Base-by-base conservation (phyloP, 2,888 invertebrate genomes). In the Epistrophe eligans region DNA sequence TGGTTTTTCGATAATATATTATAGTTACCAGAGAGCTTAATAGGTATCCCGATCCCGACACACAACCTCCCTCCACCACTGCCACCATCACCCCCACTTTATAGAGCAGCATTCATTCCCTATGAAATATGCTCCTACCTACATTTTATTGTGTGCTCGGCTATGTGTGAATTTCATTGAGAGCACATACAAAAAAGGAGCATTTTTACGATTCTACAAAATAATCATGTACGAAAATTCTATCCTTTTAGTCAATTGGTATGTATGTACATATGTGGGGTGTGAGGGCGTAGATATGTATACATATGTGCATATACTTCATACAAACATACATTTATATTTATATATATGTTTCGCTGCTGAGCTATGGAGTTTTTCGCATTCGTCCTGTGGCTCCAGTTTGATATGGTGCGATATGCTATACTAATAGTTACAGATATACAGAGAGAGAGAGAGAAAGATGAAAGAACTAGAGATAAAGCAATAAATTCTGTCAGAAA, bases 401-500 rank as follows among this genome's bases (percentile, higher is more conserved):
- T 70, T 70, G 70, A 70, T 70, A 55, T 55, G 72, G 76, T 70
- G 77, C 77, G 89, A 74, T 89, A 76, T 88, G 89, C 89, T 89
- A 55, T 90, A 89, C 48, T 71, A 66, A 62, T 79, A 66, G 38
- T 24, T 50, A 62, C n/a, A 50, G 32, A 32, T 67, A 35, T 67
- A 67, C 32, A 45, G 15, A 24, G 40, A 24, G 9, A 24, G 62
- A 60, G 57, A 90, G 90, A 90, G 90, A 90, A 91, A 90, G 89
- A 91, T 91, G 90, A 91, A 91, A 92, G 90, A 91, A 92, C 92
- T 92, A 92, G 91, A 93, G 93, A 93, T 93, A 93, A 92, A 93
- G 93, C 92, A 93, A 93, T 93, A 93, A 93, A 93, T 93, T 93
- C 92, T 93, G 93, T 93, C 93, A 93, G 93, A 93, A 93, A 93